Conservation (phyloP, 2,113 vertebrate genomes). For the Megaceryle maxima region DNA sequence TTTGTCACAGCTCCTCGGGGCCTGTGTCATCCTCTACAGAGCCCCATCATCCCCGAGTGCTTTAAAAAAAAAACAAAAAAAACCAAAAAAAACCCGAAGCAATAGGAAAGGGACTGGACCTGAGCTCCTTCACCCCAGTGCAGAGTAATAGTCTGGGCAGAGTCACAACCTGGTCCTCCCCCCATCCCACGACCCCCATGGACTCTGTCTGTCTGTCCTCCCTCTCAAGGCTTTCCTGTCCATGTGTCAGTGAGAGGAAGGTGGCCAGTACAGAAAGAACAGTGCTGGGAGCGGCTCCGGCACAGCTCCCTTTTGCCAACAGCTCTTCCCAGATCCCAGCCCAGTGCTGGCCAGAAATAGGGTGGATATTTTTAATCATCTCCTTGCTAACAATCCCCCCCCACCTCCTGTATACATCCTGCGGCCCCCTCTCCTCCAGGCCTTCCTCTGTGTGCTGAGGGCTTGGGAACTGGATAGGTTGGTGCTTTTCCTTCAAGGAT, state of each 20-base stretch:
- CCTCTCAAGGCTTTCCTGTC: constrained; percentile 56
- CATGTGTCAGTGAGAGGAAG: background rate
- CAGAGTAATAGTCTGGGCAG: background rate
- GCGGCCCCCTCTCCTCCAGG: background rate
- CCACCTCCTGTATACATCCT: background rate
- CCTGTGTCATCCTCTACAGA: constrained; percentile 40
- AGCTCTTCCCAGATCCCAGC: constrained; percentile 40
- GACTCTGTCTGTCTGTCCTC: background rate
- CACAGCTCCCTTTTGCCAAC: constrained; percentile 38
- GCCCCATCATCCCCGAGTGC: background rate
- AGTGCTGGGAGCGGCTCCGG: constrained; percentile 5
- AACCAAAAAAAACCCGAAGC: background rate
- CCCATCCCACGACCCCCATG: background rate
- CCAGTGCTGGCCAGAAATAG: constrained; percentile 33
- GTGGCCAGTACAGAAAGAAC: constrained; percentile 12
- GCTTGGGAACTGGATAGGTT: background rate
- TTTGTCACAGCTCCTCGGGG: constrained; percentile 44
- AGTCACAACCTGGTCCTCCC: background rate
- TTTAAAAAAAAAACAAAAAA: background rate
- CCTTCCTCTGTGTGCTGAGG: background rate
- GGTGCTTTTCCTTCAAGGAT: background rate
- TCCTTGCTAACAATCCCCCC: background rate
- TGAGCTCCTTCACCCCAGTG: background rate
- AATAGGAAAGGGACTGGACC: background rate
- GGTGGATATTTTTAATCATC: constrained; percentile 57